Evolutionary conservation across 2,113 vertebrate species (phyloP).

Genomic region (Brienomyrus brachyistius): DNA sequence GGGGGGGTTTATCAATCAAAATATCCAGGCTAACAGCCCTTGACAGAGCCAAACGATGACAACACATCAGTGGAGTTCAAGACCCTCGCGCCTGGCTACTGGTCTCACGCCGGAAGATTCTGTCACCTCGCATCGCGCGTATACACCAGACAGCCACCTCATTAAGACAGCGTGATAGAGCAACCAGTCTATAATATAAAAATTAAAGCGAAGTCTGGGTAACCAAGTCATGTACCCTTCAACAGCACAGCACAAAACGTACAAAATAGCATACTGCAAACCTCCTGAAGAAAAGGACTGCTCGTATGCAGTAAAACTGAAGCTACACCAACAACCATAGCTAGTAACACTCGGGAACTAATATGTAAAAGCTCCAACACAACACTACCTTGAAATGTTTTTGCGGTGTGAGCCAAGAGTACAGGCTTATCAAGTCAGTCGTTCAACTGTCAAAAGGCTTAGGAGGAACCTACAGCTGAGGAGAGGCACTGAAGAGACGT

Average conservation of each 20-base stretch:
- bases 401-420: neutral
- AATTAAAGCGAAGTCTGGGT: slow-evolving; percentile 18
- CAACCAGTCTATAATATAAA: slow-evolving; percentile 16
- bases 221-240: slow-evolving; percentile 13
- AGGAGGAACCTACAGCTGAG: neutral
- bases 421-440: neutral
- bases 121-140: slow-evolving; percentile 23
- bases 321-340: neutral
- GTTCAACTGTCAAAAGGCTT: neutral
- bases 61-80: neutral
- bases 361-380: neutral
- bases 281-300: neutral
- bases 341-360: neutral
- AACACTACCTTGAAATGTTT: neutral
- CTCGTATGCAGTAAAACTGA: neutral
- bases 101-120: slow-evolving; percentile 12
- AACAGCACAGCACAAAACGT: slow-evolving; percentile 7
- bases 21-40: slow-evolving; percentile 21
- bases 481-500: neutral
- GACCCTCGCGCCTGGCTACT: neutral
- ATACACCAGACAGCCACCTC: slow-evolving; percentile 13
- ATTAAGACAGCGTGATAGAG: slow-evolving; percentile 28
- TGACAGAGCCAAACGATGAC: slow-evolving; percentile 22
- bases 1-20: slow-evolving; percentile 22
- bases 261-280: neutral